Evolutionary conservation across 2,797 vertebrate species (phyloP).

Genomic region (Gallinago nigripennis): DNA sequence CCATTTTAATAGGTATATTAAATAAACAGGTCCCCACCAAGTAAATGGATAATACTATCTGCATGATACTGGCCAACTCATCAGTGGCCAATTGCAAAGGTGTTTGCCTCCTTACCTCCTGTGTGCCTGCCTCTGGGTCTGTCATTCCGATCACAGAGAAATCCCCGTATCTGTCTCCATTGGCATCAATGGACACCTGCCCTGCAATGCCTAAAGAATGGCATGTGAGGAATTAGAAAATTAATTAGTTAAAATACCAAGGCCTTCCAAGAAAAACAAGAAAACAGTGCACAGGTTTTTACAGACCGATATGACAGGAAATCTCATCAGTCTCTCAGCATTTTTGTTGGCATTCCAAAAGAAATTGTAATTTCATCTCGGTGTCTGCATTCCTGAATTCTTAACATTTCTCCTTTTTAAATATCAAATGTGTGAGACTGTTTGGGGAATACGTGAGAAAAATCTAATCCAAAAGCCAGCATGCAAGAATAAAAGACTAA

Average conservation of each 20-base stretch:
- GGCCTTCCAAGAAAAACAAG: slow-evolving; percentile 79
- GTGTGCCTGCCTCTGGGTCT: slow-evolving; percentile 85
- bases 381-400: slow-evolving; percentile 86
- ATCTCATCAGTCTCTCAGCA: slow-evolving; percentile 79
- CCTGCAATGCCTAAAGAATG: slow-evolving; percentile 90
- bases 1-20: neutral
- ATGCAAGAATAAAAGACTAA: neutral
- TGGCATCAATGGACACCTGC: slow-evolving; percentile 92
- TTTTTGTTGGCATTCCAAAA: slow-evolving; percentile 83
- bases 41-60: neutral
- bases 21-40: neutral
- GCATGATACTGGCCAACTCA: neutral
- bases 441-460: slow-evolving; percentile 48
- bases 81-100: neutral
- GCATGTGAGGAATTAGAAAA: slow-evolving; percentile 75
- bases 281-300: slow-evolving; percentile 77
- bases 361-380: slow-evolving; percentile 84
- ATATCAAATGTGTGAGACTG: slow-evolving; percentile 77
- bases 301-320: slow-evolving; percentile 81
- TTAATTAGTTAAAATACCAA: slow-evolving; percentile 74
- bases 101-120: slow-evolving; percentile 84
- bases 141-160: slow-evolving; percentile 97
- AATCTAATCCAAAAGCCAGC: slow-evolving; percentile 29
- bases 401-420: slow-evolving; percentile 84
- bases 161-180: slow-evolving; percentile 93